A percentile compares a stretch with the other conserved stretches of the same genome.
Evolutionary conservation across 2,797 vertebrate species (phyloP).

Genomic region (Pseudochirops corinnae): DNA sequence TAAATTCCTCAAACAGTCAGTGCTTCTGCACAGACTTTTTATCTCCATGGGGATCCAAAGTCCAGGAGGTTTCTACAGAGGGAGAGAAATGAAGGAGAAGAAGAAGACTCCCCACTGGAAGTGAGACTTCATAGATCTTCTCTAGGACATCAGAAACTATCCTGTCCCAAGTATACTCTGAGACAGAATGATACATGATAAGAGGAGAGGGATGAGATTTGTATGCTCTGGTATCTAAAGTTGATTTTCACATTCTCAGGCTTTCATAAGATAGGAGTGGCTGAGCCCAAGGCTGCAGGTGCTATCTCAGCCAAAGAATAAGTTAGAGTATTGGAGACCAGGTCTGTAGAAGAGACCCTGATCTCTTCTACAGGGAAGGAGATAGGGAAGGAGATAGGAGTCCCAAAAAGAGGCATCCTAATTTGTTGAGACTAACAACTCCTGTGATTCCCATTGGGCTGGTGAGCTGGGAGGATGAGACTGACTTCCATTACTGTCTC

Average conservation of each 20-base stretch:
- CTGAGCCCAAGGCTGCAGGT: not conserved
- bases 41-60: not conserved
- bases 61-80: not conserved
- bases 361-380: too few species aligned
- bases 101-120: not conserved
- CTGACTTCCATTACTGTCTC: not conserved
- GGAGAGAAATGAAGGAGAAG: not conserved
- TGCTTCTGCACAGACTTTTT: not conserved
- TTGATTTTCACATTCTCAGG: not conserved
- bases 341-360: not conserved
- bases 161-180: not conserved
- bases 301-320: not conserved
- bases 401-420: not conserved
- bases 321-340: not conserved
- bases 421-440: not conserved
- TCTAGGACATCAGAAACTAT: not conserved
- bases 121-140: not conserved
- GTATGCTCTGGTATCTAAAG: not conserved
- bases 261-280: not conserved
- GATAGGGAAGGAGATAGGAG: not conserved
- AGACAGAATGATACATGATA: not conserved
- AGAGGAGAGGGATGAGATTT: not conserved
- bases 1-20: not conserved
- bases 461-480: not conserved
- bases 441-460: not conserved